A percentile compares a stretch with the other conserved stretches of the same genome.
These are phyloP conservation scores for Micronycteris hirsuta DNA, from an alignment of 2,113 vertebrate species.

Conservation along the genomic window DNA sequence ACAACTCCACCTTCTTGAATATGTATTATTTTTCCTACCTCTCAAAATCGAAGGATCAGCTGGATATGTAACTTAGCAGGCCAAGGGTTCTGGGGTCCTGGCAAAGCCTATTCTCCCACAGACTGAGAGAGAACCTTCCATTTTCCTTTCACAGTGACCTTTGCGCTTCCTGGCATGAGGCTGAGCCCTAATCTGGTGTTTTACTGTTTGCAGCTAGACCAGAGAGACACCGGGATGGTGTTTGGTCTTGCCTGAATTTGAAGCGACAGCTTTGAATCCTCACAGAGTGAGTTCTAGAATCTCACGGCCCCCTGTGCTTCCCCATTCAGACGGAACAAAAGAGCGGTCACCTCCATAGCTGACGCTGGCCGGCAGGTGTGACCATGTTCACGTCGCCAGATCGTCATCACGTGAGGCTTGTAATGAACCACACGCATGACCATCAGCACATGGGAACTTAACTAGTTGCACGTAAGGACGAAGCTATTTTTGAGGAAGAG, in stretches of 20 bases:
- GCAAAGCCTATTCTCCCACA: slow-evolving; percentile 46
- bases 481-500: slow-evolving; percentile 57
- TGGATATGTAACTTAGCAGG: not conserved
- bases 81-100: not conserved
- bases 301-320: slow-evolving; percentile 50
- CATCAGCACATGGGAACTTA: slow-evolving; percentile 30
- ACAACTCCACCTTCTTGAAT: slow-evolving; percentile 35
- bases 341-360: slow-evolving; percentile 55
- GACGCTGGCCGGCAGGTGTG: slow-evolving; percentile 47
- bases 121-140: slow-evolving; percentile 61
- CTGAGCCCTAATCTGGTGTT: slow-evolving; percentile 48
- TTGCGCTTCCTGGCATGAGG: not conserved
- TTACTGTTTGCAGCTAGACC: slow-evolving; percentile 58
- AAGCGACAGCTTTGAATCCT: slow-evolving; percentile 51
- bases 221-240: slow-evolving; percentile 71
- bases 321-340: slow-evolving; percentile 65
- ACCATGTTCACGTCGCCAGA: slow-evolving; percentile 58
- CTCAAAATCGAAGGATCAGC: slow-evolving; percentile 49
- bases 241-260: slow-evolving; percentile 59
- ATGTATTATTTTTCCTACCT: slow-evolving; percentile 66
- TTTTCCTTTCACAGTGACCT: slow-evolving; percentile 56
- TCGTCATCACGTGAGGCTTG: slow-evolving; percentile 38
- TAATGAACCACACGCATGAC: slow-evolving; percentile 67
- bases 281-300: slow-evolving; percentile 38
- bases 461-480: slow-evolving; percentile 15